These are phyloP conservation scores for Hetaerina titia DNA, from an alignment of 2,888 invertebrate genomes.

Conservation along the genomic window DNA sequence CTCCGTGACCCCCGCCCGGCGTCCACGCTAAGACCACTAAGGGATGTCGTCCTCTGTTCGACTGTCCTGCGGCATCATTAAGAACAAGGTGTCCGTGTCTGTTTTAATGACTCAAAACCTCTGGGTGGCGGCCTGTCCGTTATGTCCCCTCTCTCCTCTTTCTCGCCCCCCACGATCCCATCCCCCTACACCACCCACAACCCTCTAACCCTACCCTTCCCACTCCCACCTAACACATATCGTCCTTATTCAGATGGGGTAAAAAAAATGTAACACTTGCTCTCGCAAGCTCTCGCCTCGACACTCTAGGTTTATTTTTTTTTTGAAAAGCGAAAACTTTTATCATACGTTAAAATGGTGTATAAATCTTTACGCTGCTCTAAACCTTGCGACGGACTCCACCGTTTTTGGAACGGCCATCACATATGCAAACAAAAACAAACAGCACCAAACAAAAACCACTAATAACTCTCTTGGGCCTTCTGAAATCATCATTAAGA, in stretches of 20 bases:
- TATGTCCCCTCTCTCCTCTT: background rate
- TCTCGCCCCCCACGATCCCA: background rate
- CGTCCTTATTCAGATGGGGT: slow-evolving; percentile 26
- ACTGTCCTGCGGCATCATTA: slow-evolving; percentile 59
- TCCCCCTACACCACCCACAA: background rate
- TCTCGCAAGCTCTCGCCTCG: slow-evolving; percentile 2
- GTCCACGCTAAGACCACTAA: slow-evolving; percentile 59
- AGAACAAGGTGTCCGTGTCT: slow-evolving; percentile 61
- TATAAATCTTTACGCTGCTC: slow-evolving; percentile 46
- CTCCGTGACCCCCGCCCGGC: background rate
- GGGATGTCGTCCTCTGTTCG: background rate
- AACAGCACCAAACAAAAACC: background rate
- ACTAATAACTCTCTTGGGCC: slow-evolving; percentile 23
- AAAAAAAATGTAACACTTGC: background rate
- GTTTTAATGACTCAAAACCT: slow-evolving; percentile 57
- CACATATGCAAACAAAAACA: background rate
- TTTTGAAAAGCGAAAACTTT: slow-evolving; percentile 54
- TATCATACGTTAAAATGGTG: slow-evolving; percentile 13
- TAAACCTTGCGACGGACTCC: background rate
- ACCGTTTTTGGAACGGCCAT: background rate
- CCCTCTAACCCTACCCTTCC: background rate
- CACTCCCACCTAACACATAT: background rate
- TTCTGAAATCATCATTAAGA: background rate
- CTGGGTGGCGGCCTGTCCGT: background rate
- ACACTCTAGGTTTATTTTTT: background rate